Evolutionary conservation across 2,888 invertebrate genomes (phyloP).

Genomic region (Peribatodes rhomboidaria): DNA sequence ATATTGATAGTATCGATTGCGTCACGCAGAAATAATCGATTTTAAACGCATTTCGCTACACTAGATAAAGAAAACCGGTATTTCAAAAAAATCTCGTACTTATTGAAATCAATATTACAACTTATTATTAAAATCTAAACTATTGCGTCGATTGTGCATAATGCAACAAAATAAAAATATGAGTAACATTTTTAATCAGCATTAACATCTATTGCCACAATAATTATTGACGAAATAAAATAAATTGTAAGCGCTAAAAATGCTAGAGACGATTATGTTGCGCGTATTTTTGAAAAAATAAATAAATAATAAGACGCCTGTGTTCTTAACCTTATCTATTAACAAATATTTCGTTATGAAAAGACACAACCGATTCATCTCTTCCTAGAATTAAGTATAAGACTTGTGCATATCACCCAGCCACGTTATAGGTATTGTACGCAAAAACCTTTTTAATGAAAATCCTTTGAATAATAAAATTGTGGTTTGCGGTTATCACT

Average conservation of each 20-base stretch:
- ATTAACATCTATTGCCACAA: background rate
- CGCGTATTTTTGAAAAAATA: no score
- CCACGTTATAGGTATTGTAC: no score
- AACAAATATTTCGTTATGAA: no score
- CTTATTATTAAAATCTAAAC: background rate
- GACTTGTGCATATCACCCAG: no score
- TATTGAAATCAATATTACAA: conserved; percentile 20
- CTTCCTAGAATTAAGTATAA: no score
- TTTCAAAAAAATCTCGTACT: conserved; percentile 15
- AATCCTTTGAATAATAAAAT: no score
- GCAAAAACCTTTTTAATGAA: no score
- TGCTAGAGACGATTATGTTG: no score
- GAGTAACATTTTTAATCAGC: background rate
- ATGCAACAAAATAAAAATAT: background rate
- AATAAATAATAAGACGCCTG: no score
- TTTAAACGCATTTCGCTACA: conserved; percentile 39
- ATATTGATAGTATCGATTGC: conserved; percentile 51
- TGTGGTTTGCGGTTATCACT: no score
- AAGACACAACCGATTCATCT: no score
- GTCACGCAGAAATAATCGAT: conserved; percentile 51
- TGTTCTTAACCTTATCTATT: no score
- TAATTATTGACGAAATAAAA: background rate
- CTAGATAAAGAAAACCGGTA: conserved; percentile 34
- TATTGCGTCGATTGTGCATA: background rate
- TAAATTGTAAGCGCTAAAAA: background rate